Percentiles rank a stretch among this genome's conserved stretches.
These are phyloP conservation scores for Phrynocephalus vlangalii DNA, from an alignment of 2,797 vertebrate genomes.

Conservation along the genomic window DNA sequence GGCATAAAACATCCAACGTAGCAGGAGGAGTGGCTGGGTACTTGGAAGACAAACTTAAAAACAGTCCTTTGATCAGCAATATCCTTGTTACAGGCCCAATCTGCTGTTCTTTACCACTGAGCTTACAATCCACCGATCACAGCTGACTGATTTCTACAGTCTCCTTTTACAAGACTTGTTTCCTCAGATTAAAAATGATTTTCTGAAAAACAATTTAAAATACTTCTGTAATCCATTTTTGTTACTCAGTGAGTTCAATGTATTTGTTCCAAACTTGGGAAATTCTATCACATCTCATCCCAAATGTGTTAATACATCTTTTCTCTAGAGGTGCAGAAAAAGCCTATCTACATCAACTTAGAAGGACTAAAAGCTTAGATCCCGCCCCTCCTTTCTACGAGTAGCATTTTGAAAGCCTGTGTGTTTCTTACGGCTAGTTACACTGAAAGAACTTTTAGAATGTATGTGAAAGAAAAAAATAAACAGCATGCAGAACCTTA, in stretches of 20 bases:
- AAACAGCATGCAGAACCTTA: background rate
- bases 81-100: background rate
- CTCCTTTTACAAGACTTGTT: background rate
- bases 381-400: rapidly evolving
- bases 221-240: background rate
- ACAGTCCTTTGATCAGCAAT: background rate
- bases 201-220: background rate
- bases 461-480: background rate
- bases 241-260: background rate
- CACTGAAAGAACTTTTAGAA: rapidly evolving
- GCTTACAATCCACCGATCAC: background rate
- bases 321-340: background rate
- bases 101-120: background rate
- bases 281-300: background rate
- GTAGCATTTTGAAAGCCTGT: background rate
- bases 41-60: background rate
- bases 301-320: background rate
- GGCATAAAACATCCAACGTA: background rate
- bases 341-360: background rate
- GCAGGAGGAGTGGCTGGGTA: background rate
- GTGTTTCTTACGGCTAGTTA: background rate
- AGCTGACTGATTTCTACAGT: background rate
- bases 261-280: background rate
- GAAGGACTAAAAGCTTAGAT: background rate
- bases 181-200: background rate